Evolutionary conservation across 2,888 invertebrate genomes (phyloP).

Genomic region (Pilophorus perplexus): DNA sequence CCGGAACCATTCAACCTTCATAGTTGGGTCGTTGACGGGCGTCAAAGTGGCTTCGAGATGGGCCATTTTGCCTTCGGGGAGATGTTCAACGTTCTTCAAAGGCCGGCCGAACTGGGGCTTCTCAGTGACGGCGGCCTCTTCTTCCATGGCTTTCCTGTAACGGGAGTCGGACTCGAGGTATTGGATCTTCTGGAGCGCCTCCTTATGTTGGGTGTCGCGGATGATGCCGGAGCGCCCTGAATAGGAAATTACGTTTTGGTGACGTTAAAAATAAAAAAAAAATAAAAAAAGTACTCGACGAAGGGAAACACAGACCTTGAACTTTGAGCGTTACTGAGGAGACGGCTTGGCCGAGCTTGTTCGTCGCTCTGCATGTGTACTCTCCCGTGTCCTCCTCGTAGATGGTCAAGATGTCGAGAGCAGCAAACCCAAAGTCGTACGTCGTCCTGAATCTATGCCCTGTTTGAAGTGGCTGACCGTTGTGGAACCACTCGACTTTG

Average conservation of each 20-base stretch:
- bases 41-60: conserved; percentile 93
- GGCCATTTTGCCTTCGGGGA: conserved; percentile 81
- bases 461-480: conserved; percentile 81
- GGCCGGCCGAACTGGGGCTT: conserved; percentile 88
- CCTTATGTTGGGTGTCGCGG: conserved; percentile 88
- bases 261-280: no score
- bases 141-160: conserved; percentile 67
- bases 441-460: conserved; percentile 89
- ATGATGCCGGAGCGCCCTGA: conserved; percentile 78
- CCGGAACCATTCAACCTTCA: conserved; percentile 98
- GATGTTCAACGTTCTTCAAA: conserved; percentile 76
- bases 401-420: conserved; percentile 89
- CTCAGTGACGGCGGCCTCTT: conserved; percentile 74
- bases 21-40: conserved; percentile 96
- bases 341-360: conserved; percentile 77
- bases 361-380: conserved; percentile 83
- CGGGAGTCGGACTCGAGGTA: conserved; percentile 84
- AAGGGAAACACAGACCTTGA: conserved; percentile 76
- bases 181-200: conserved; percentile 86
- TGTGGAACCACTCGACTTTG: conserved; percentile 91
- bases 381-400: conserved; percentile 93
- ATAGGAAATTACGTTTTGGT: conserved; percentile 49
- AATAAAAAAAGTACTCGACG: no score
- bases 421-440: conserved; percentile 95
- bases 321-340: conserved; percentile 79